A percentile compares a stretch with the other conserved stretches of the same genome.
Conservation (phyloP, 2,797 vertebrate species). For the Eidolon dupreanum region DNA sequence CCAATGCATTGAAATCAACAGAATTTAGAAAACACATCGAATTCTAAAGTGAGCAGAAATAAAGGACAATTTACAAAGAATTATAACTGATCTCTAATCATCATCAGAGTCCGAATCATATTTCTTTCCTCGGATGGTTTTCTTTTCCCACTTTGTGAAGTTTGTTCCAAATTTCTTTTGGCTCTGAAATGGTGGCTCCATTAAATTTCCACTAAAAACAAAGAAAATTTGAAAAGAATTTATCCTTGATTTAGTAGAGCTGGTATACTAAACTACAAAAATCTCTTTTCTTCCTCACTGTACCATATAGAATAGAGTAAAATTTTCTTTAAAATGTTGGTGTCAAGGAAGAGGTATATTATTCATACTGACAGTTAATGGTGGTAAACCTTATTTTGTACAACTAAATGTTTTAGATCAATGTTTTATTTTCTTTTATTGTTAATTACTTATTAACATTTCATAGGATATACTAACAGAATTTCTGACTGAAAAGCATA, state of each 20-base stretch:
- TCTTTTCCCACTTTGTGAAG: slow-evolving; percentile 97
- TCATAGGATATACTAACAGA: background rate
- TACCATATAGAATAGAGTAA: background rate
- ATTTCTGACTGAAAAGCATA: background rate
- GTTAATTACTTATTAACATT: background rate
- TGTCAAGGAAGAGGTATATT: background rate
- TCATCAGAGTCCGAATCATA: slow-evolving; percentile 96
- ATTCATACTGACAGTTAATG: background rate
- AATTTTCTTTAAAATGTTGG: slow-evolving; percentile 2
- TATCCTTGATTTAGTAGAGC: slow-evolving; percentile 62
- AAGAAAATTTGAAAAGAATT: slow-evolving; percentile 55
- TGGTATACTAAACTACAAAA: slow-evolving; percentile 31
- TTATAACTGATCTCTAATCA: slow-evolving; percentile 86
- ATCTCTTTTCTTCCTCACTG: background rate
- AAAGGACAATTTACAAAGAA: slow-evolving; percentile 82
- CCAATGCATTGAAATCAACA: slow-evolving; percentile 80
- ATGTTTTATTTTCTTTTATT: background rate
- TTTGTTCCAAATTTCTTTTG: slow-evolving; percentile 91
- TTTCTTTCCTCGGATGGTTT: slow-evolving; percentile 94
- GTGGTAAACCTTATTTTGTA: background rate
- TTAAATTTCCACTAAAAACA: slow-evolving; percentile 92
- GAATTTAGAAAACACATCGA: slow-evolving; percentile 84
- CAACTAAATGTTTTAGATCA: background rate
- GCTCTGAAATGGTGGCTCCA: slow-evolving; percentile 92
- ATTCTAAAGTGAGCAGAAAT: slow-evolving; percentile 84